Conservation (phyloP, 1,140 invertebrate species). For the Lordiphosa clarofinis region DNA sequence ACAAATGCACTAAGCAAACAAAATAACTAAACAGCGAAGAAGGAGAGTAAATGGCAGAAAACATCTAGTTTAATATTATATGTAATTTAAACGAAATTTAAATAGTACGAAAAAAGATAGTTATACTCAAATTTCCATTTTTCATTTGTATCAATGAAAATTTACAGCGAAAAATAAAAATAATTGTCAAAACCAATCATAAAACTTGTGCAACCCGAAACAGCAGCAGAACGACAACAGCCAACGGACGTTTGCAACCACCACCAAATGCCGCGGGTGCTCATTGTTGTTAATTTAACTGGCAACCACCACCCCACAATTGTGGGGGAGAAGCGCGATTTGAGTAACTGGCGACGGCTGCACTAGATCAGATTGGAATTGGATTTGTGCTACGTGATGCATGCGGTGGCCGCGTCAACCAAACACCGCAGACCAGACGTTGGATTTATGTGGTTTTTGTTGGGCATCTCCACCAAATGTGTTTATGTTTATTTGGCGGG, state of each 20-base stretch:
- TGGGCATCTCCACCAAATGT: slow-evolving; percentile 28
- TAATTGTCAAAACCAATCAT: slow-evolving; percentile 65
- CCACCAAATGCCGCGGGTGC: slow-evolving; percentile 8
- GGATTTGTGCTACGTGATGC: slow-evolving; percentile 64
- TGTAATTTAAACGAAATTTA: slow-evolving; percentile 74
- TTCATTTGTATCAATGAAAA: slow-evolving; percentile 73
- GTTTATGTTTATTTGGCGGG: slow-evolving; percentile 4
- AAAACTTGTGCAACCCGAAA: background rate
- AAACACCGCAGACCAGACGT: slow-evolving; percentile 20
- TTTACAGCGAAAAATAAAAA: slow-evolving; percentile 72
- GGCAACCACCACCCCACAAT: slow-evolving; percentile 11
- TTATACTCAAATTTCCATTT: slow-evolving; percentile 71
- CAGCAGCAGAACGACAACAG: slow-evolving; percentile 22
- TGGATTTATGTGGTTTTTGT: slow-evolving; percentile 55
- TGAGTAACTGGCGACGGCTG: background rate
- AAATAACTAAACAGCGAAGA: slow-evolving; percentile 31
- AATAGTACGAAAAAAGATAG: slow-evolving; percentile 55
- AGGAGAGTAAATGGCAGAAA: slow-evolving; percentile 46
- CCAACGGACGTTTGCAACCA: background rate
- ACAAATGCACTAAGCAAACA: slow-evolving; percentile 32
- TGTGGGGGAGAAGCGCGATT: background rate
- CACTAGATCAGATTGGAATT: slow-evolving; percentile 46
- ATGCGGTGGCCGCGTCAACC: slow-evolving; percentile 40
- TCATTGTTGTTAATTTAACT: slow-evolving; percentile 1
- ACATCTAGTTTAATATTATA: slow-evolving; percentile 74